Evolutionary conservation across 1,140 invertebrate species (phyloP), one percentile per base, ranked within the genome.

Genomic region (Solen grandis): DNA sequence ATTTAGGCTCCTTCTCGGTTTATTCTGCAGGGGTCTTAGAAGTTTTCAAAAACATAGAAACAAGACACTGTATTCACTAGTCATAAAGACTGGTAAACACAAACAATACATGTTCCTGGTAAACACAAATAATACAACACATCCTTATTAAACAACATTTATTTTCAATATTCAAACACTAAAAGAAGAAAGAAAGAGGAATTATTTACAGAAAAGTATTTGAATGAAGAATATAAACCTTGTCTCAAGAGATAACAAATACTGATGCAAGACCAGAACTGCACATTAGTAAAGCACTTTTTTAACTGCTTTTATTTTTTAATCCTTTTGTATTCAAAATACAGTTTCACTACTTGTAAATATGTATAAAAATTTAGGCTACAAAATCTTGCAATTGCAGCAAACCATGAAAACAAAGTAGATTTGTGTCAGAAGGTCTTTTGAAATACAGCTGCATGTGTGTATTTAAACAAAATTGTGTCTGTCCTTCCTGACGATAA

Each of bases 81-180:
- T 14, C 31, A 29, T n/a, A 10, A 10, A 57, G 5, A 13, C 8
- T 57, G 35, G 35, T 14, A 60, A 4, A 60, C 5, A 31, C 29
- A 4, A 60, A 27, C 3, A 60, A 27, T 4, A 60, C n/a, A 13
- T 60, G 4, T 27, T n/a, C n/a, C 10, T 50, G 46, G 10, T 50
- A 13, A n/a, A 13, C 10, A 50, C 55, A 57, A 27, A 57, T n/a
- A 27, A 57, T 57, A 57, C 10, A 10, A n/a, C 25, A 5, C 25
- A n/a, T n/a, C 55, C 10, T 27, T 13, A 13, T 27, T n/a, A 8
- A 70, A 70, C 66, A 70, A 70, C 52, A 70, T 70, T 70, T 70
- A 70, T 70, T 70, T 54, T 46, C 46, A 38, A 70, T 54, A 70
- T 70, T 70, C 66, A 70, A 70, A 70, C 66, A 70, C 66, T 54